Evolutionary conservation across 2,113 vertebrate species (phyloP).

Genomic region (Thamnaconus septentrionalis): DNA sequence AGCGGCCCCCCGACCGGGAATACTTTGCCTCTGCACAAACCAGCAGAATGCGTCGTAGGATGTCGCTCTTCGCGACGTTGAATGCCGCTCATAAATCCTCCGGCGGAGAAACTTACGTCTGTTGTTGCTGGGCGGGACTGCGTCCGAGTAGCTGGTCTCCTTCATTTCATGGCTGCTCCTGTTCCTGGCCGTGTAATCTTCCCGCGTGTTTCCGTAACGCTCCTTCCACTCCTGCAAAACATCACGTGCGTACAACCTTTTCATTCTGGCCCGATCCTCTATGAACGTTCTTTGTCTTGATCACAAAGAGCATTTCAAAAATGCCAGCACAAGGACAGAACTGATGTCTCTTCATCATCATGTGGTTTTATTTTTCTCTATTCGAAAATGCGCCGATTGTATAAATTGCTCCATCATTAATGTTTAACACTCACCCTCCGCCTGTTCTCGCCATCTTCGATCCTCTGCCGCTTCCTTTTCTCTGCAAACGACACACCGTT

Average conservation of each 20-base stretch:
- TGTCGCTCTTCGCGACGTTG: too few relatives aligned
- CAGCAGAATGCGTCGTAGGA: too few relatives aligned
- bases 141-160: slow-evolving; percentile 87
- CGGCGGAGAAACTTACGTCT: slow-evolving; percentile 74
- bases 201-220: slow-evolving; percentile 86
- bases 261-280: too few relatives aligned
- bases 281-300: too few relatives aligned
- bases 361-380: neutral
- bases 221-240: slow-evolving; percentile 90
- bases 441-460: slow-evolving; percentile 93
- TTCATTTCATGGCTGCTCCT: slow-evolving; percentile 85
- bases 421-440: slow-evolving; percentile 79
- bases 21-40: slow-evolving; percentile 80
- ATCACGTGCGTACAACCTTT: neutral
- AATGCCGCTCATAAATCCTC: too few relatives aligned
- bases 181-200: slow-evolving; percentile 83
- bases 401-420: neutral
- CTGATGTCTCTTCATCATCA: too few relatives aligned
- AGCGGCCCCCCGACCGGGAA: slow-evolving; percentile 78
- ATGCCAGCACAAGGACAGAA: neutral
- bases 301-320: neutral
- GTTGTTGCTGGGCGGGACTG: slow-evolving; percentile 46
- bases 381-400: neutral
- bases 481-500: slow-evolving; percentile 71
- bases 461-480: slow-evolving; percentile 92